These are phyloP conservation scores for Neocloeon triangulifer DNA, from an alignment of 1,140 invertebrate species.

Conservation along the genomic window DNA sequence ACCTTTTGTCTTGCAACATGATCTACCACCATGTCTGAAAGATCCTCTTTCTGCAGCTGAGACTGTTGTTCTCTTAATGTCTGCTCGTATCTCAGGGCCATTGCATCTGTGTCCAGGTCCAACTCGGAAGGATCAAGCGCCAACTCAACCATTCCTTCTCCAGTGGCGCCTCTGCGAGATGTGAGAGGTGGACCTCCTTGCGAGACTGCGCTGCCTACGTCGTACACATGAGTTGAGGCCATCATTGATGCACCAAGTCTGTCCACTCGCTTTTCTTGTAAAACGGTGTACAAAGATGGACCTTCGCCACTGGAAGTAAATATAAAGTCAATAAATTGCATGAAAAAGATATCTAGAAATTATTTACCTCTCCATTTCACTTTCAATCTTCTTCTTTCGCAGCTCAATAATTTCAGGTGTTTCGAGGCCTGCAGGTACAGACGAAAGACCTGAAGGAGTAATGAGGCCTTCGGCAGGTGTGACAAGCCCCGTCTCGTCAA, in stretches of 20 bases:
- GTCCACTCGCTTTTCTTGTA: conserved; percentile 86
- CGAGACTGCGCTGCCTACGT: conserved; percentile 45
- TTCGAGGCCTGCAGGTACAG: conserved; percentile 85
- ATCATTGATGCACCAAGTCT: conserved; percentile 89
- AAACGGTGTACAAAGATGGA: conserved; percentile 73
- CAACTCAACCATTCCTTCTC: conserved; percentile 63
- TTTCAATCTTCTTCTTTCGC: conserved; percentile 89
- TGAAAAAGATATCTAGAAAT: background rate
- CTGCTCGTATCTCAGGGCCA: conserved; percentile 92
- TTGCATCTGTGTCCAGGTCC: conserved; percentile 84
- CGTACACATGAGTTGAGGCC: conserved; percentile 95
- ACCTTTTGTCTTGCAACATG: conserved; percentile 88
- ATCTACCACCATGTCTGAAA: conserved; percentile 96
- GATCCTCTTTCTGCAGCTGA: conserved; percentile 74
- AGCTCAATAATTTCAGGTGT: conserved; percentile 97
- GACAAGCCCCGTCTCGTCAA: conserved; percentile 44
- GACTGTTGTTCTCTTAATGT: conserved; percentile 81
- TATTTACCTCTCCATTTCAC: conserved; percentile 78
- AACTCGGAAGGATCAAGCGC: conserved; percentile 93
- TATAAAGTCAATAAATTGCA: background rate
- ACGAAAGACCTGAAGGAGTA: conserved; percentile 87
- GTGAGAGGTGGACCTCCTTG: conserved; percentile 20
- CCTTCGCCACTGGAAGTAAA: conserved; percentile 46
- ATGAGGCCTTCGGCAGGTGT: conserved; percentile 72
- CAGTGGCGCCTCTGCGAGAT: conserved; percentile 4